These are phyloP conservation scores for Laspeyria flexula DNA, from an alignment of 2,888 invertebrate species.

Conservation along the genomic window DNA sequence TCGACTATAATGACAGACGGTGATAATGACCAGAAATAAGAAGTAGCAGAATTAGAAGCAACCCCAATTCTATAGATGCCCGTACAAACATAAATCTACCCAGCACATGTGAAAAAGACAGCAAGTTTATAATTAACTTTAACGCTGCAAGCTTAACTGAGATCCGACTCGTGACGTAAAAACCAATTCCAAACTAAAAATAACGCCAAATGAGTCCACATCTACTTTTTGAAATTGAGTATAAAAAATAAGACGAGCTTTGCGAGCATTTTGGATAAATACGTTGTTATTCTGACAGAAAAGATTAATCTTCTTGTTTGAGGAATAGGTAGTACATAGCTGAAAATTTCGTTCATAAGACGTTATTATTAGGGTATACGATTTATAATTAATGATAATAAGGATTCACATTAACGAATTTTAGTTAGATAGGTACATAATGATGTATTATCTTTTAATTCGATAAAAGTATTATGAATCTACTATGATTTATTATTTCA, in stretches of 20 bases:
- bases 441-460: too few species aligned
- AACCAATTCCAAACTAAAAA: constrained; percentile 8
- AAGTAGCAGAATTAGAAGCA: not conserved
- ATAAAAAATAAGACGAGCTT: not conserved
- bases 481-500: too few species aligned
- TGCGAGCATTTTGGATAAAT: not conserved
- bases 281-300: not conserved
- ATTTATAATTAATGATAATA: too few species aligned
- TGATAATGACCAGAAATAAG: not conserved
- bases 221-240: not conserved
- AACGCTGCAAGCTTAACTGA: not conserved
- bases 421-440: too few species aligned
- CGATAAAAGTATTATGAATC: too few species aligned
- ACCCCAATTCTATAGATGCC: not conserved
- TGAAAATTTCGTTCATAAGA: too few species aligned
- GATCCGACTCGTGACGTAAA: not conserved
- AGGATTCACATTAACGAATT: too few species aligned
- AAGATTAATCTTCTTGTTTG: too few species aligned
- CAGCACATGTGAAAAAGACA: constrained; percentile 5
- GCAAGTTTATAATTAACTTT: constrained; percentile 9
- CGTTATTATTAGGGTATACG: too few species aligned
- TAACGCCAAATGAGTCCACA: not conserved
- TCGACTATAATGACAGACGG: not conserved
- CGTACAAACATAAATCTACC: constrained; percentile 3
- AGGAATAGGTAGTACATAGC: too few species aligned